phyloP scores from a whole-genome alignment of 92 coral and sea anemone species.

The Epizoanthus illoricatus region DNA sequence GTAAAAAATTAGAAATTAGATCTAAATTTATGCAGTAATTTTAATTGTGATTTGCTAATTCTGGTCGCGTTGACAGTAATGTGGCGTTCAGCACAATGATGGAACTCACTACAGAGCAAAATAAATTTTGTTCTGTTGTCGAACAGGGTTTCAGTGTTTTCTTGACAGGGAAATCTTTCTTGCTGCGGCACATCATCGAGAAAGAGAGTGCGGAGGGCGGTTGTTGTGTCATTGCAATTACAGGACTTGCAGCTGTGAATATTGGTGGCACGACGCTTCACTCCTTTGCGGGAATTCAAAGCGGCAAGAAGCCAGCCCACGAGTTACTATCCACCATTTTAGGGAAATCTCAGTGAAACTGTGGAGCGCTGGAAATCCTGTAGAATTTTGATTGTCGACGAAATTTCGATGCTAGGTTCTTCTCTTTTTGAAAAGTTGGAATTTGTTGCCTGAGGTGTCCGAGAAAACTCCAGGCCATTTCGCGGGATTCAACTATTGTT shows the following conservation, averaged over 20 bases:
- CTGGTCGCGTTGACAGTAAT: no score
- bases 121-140: no score
- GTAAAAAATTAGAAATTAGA: no score
- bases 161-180: slow-evolving; percentile 45
- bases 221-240: slow-evolving; percentile 41
- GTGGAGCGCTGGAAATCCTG: slow-evolving; percentile 41
- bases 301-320: slow-evolving; percentile 44
- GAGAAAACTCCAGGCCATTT: slow-evolving; percentile 35
- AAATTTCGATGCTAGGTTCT: slow-evolving; percentile 44
- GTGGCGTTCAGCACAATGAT: no score
- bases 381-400: slow-evolving; percentile 44
- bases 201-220: slow-evolving; percentile 1
- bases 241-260: slow-evolving; percentile 50
- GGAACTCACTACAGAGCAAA: no score
- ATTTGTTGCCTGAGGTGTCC: slow-evolving; percentile 29
- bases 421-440: slow-evolving; percentile 41
- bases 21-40: no score
- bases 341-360: slow-evolving; percentile 43
- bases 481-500: slow-evolving; percentile 45
- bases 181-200: slow-evolving; percentile 39
- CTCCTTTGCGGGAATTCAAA: no score
- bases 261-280: slow-evolving; percentile 39
- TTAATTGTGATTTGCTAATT: no score
- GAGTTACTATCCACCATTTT: slow-evolving; percentile 27
- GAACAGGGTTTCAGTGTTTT: slow-evolving; percentile 42